phyloP scores from a whole-genome alignment of 2,888 invertebrate genomes.

The Dinocampus coccinellae region DNA sequence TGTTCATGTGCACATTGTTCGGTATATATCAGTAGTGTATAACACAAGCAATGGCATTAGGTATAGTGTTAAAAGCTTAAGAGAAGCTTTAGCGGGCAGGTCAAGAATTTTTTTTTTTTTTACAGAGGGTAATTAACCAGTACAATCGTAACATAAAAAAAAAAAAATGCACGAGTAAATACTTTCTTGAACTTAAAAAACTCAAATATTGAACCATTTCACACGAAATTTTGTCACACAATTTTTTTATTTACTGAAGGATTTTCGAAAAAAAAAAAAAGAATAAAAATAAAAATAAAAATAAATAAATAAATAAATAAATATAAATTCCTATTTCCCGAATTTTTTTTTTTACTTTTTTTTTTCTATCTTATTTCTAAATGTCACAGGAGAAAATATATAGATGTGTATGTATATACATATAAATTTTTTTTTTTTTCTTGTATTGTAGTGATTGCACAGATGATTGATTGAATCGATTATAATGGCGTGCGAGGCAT shows the following conservation, averaged over 20 bases:
- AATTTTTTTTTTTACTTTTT: neutral
- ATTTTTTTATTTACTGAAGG: neutral
- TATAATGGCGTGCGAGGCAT: neutral
- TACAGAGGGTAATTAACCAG: neutral
- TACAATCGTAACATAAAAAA: neutral
- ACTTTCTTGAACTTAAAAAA: neutral
- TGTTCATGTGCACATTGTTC: neutral
- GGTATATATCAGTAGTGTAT: neutral
- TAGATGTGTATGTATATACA: neutral
- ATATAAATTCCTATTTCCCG: neutral
- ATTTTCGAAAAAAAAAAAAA: too few species aligned
- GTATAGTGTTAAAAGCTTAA: neutral
- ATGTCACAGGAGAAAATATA: neutral
- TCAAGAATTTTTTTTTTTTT: constrained; percentile 33
- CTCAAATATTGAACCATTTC: neutral
- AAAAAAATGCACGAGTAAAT: neutral
- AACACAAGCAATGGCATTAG: neutral
- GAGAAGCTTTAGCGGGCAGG: neutral
- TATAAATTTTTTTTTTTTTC: neutral
- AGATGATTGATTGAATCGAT: constrained; percentile 12
- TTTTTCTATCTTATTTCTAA: neutral
- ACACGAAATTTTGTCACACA: neutral
- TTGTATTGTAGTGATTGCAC: neutral
- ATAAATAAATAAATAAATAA: too few species aligned
- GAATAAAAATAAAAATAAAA: too few species aligned